phyloP scores from a whole-genome alignment of 2,797 vertebrate species.

The Aphelocoma californica region DNA sequence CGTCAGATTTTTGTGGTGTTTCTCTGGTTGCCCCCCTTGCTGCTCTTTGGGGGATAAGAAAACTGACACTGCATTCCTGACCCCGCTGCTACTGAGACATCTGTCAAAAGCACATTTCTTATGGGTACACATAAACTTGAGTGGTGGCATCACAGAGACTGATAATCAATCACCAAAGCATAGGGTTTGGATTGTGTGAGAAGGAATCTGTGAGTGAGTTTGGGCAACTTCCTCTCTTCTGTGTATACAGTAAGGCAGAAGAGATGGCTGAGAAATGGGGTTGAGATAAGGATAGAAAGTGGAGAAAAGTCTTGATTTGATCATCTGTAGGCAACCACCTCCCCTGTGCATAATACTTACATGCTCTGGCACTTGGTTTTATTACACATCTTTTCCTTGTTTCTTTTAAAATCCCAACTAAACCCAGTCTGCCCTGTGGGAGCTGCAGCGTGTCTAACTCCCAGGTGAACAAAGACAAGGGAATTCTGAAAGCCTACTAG shows the following conservation, averaged over 20 bases:
- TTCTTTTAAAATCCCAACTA: background rate
- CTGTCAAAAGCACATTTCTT: background rate
- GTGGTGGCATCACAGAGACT: background rate
- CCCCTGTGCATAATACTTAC: accelerated
- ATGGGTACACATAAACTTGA: accelerated
- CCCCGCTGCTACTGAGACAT: background rate
- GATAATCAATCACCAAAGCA: background rate
- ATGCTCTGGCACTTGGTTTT: background rate
- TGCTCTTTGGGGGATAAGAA: background rate
- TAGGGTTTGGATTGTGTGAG: background rate
- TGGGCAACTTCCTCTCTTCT: background rate
- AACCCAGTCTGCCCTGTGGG: background rate
- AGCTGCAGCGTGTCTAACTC: background rate
- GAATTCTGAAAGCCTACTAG: background rate
- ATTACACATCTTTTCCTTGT: background rate
- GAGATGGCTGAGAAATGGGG: background rate
- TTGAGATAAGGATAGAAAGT: background rate
- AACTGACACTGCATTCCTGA: background rate
- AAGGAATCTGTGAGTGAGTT: background rate
- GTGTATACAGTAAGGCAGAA: background rate
- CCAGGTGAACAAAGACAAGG: background rate
- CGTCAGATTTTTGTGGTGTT: background rate
- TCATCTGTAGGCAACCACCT: background rate
- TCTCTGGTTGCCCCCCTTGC: background rate
- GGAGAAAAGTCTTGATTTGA: background rate